Evolutionary conservation across 2,797 vertebrate genomes (phyloP), one percentile per base, ranked within the genome.

Genomic region (Anniella stebbinsi): DNA sequence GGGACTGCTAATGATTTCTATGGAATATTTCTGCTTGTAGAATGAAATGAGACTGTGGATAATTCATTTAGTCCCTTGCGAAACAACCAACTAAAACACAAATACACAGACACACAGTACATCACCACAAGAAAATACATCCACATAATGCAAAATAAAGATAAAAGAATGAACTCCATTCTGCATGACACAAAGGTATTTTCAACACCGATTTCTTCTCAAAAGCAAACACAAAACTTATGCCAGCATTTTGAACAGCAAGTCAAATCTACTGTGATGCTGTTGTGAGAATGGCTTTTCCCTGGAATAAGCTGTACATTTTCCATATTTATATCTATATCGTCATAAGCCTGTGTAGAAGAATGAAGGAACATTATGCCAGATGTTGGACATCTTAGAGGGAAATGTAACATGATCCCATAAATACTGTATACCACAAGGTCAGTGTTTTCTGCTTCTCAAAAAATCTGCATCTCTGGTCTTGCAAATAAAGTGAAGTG

Each of bases 201-300:
- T 92, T 84, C 69, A 45, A 0, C 81, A 51, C 67, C 5, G 85
- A 92, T 82, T 0, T 0, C 67, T 36, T 86, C 91, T 87, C 60
- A 93, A 95, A 88, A 87, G n/a, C 25, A 75, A 86, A 76, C 23
- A 66, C 2, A 69, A 25, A 51, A 51, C 30, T 66, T 36, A 23
- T 78, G 30, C 33, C 18, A 60, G 30, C 54, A 38, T 57, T 86
- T 60, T 15, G 4, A 72, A 23, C 28, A 33, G 28, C 69, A 69
- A 69, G 8, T 73, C 33, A 69, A 84, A 84, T 48, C 41, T 17
- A n/a, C 67, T 30, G 67, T 63, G 60, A 63, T 4, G 13, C 30
- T 54, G 48, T 18, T n/a, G 17, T n/a, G 41, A 33, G 7, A 70
- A 48, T 85, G 21, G 17, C 36, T 75, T 23, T 41, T 86, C 2